phyloP scores from a whole-genome alignment of 1,140 invertebrate genomes.

The Bradynema listronoti region DNA sequence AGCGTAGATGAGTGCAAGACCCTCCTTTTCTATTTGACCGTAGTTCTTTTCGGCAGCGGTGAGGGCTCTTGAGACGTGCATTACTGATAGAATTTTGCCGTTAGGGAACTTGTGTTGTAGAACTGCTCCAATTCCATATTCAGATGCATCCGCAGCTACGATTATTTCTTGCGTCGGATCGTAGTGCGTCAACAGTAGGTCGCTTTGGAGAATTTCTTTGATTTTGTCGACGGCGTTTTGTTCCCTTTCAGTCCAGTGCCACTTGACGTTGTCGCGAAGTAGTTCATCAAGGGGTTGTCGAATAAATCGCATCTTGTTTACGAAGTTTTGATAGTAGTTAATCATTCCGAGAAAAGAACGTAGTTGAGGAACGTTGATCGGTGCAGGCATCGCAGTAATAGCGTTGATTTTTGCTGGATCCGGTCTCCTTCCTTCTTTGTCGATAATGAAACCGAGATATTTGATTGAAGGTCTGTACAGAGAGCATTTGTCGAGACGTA shows the following conservation, averaged over 20 bases:
- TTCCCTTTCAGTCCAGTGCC: conserved; percentile 25
- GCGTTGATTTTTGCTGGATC: no score
- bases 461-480: no score
- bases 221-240: conserved; percentile 45
- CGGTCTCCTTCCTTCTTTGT: no score
- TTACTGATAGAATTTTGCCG: conserved; percentile 59
- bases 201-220: conserved; percentile 45
- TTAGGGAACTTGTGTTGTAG: conserved; percentile 58
- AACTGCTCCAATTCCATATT: conserved; percentile 61
- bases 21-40: conserved; percentile 61
- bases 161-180: conserved; percentile 57
- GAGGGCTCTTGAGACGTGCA: conserved; percentile 37
- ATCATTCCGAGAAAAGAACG: conserved; percentile 18
- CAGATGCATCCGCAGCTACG: conserved; percentile 61
- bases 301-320: conserved; percentile 1
- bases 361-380: conserved; percentile 6
- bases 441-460: no score
- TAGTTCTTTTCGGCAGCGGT: conserved; percentile 50
- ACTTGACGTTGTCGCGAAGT: conserved; percentile 11
- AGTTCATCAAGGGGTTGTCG: conserved; percentile 15
- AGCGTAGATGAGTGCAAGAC: conserved; percentile 58
- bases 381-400: no score
- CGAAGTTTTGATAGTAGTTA: conserved; percentile 25
- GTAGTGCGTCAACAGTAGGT: conserved; percentile 56
- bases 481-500: no score